These are phyloP conservation scores for Oreochromis spilurus DNA, from an alignment of 2,113 vertebrate species.

Conservation along the genomic window DNA sequence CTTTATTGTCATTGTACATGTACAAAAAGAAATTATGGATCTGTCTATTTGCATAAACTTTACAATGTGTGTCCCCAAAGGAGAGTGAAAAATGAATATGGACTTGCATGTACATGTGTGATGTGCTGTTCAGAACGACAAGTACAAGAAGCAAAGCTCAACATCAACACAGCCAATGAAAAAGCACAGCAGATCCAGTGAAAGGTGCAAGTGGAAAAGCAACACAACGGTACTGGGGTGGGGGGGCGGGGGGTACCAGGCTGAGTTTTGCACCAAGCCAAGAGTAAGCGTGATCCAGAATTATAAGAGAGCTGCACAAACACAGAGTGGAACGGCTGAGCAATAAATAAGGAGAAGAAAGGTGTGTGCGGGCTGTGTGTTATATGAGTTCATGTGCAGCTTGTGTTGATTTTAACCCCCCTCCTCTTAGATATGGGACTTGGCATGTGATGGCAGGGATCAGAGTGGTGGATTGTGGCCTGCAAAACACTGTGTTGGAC, in stretches of 20 bases:
- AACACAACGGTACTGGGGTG: neutral
- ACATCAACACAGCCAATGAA: conserved; percentile 35
- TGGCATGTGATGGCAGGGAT: neutral
- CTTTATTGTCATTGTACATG: neutral
- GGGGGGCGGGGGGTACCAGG: neutral
- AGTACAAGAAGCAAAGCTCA: conserved; percentile 43
- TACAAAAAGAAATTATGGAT: neutral
- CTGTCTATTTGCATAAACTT: neutral
- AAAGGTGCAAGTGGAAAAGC: conserved; percentile 14
- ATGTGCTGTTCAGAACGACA: conserved; percentile 9
- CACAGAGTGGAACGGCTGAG: conserved; percentile 6
- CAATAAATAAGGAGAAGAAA: neutral
- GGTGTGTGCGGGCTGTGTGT: neutral
- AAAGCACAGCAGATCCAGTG: conserved; percentile 37
- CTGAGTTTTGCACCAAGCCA: conserved; percentile 5
- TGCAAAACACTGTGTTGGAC: neutral
- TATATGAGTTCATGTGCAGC: neutral
- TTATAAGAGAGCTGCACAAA: conserved; percentile 13
- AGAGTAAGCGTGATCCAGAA: conserved; percentile 39
- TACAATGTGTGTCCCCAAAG: neutral
- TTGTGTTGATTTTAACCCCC: neutral
- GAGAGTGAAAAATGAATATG: conserved; percentile 2
- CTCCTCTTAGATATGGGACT: neutral
- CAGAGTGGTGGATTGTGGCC: neutral
- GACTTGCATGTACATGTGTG: neutral